Conservation (phyloP, 2,888 invertebrate species). For the Entomobrya proxima region DNA sequence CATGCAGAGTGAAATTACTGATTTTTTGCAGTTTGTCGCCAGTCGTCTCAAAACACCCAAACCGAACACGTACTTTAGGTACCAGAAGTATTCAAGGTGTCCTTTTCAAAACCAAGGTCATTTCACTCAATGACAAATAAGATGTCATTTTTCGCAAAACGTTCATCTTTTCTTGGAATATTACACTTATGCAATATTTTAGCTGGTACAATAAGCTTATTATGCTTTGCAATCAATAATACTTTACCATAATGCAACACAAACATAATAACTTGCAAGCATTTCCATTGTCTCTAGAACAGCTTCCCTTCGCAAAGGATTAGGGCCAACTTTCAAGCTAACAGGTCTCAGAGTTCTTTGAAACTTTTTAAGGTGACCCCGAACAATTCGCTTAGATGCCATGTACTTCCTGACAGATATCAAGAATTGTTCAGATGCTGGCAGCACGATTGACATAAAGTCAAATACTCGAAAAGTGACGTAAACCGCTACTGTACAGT, state of each 20-base stretch:
- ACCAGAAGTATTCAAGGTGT: no score
- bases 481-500: constrained; percentile 48
- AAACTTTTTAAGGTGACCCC: constrained; percentile 16
- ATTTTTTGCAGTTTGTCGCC: no score
- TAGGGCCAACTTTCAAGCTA: constrained; percentile 46
- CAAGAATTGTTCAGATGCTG: constrained; percentile 34
- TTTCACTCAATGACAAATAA: no score
- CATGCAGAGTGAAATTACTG: neutral
- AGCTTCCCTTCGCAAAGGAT: constrained; percentile 23
- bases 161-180: no score
- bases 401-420: constrained; percentile 6
- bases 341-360: constrained; percentile 34
- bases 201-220: no score
- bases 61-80: no score
- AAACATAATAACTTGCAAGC: constrained; percentile 49
- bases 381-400: neutral
- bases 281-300: constrained; percentile 52
- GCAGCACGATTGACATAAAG: constrained; percentile 51
- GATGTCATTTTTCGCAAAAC: no score
- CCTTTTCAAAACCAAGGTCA: no score
- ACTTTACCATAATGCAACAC: constrained; percentile 56
- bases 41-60: no score
- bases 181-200: no score
- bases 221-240: neutral
- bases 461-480: constrained; percentile 59